Base-by-base conservation (phyloP, 2,888 invertebrate genomes). In the Drosophila histrio region DNA sequence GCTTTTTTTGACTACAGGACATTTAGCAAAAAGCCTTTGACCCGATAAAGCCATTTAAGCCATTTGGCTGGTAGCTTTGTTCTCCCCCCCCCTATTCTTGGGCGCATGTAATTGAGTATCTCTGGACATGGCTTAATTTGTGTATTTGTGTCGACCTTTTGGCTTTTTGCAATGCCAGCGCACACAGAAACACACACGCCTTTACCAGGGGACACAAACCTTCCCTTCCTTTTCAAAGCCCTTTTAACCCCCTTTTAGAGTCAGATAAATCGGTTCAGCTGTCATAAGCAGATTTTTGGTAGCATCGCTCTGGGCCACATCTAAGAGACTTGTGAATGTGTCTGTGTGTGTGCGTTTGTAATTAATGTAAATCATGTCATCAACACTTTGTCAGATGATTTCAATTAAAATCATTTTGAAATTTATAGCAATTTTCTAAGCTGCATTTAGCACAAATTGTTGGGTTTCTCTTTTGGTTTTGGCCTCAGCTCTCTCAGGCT, bases 381-480 rank as follows among this genome's bases (percentile, higher is more conserved):
- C 62, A 69, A 74, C 62, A 76, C 69, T 63, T 73, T 73, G 53
- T 54, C 46, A 54, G 56, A 59, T 70, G 52, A 32, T 60, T 78
- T 71, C 65, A 64, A 77, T 68, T 76, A 68, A 77, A 77, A 79
- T 63, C 47, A 72, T 72, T 76, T 59, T 26, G 9, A 62, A 66
- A 74, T 72, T 65, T 72, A 72, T 76, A 50, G 54, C 41, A 47
- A 64, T 50, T 75, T 64, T 67, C 63, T 50, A 64, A 57, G 64
- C 66, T 58, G 52, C 67, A 79, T 79, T 79, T 71, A 75, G 46
- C 61, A 66, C 82, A 78, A 79, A 62, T 78, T 74, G 61, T 64
- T 61, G 38, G 62, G 38, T 30, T 28, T 36, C n/a, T 9, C 24
- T 21, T 9, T 32, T 0, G 4, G 1, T 13, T 11, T 15, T 8